phyloP scores from a whole-genome alignment of 2,113 vertebrate species.

The Galemys pyrenaicus region DNA sequence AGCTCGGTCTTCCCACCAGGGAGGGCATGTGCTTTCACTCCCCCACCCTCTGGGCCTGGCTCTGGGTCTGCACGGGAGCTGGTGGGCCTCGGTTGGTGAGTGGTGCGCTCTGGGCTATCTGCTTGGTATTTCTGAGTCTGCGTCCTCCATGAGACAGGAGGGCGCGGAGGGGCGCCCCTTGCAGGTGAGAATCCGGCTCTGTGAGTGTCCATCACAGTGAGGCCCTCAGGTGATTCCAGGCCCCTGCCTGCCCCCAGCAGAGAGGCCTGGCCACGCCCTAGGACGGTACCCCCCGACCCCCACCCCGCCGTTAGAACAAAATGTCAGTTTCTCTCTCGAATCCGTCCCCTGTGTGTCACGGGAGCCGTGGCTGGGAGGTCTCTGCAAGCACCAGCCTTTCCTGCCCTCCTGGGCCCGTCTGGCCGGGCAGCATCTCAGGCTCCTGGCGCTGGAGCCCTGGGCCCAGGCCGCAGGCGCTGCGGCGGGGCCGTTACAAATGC shows the following conservation, averaged over 20 bases:
- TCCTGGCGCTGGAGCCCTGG: background rate
- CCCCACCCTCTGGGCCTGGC: background rate
- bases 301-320: background rate
- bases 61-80: background rate
- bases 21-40: background rate
- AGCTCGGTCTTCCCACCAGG: background rate
- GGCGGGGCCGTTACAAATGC: background rate
- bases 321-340: background rate
- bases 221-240: no score
- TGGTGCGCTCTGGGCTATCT: background rate
- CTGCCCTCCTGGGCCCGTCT: no score
- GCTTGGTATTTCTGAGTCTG: background rate
- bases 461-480: background rate
- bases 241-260: background rate
- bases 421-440: background rate
- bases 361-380: rapidly evolving
- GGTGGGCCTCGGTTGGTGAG: rapidly evolving
- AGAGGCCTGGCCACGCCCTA: rapidly evolving
- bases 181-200: background rate
- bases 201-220: no score
- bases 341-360: background rate
- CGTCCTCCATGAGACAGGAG: rapidly evolving
- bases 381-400: no score
- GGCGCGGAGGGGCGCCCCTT: rapidly evolving
- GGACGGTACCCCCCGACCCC: background rate